These are phyloP conservation scores for Notoglanidium macrostoma DNA, from an alignment of 2,797 vertebrate genomes.

Conservation along the genomic window DNA sequence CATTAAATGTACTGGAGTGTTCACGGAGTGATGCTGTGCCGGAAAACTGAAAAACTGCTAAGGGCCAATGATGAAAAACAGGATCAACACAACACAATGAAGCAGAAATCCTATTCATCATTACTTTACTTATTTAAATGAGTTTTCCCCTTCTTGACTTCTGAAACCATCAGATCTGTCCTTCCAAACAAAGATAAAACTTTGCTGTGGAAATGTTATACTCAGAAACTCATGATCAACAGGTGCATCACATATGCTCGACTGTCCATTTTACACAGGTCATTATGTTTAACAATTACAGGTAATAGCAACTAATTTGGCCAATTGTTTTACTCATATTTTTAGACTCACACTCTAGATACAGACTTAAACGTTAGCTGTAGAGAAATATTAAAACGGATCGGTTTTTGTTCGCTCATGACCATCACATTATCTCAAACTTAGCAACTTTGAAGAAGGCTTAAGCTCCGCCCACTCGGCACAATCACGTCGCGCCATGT, in stretches of 20 bases:
- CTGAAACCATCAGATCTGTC: background rate
- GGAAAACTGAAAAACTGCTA: background rate
- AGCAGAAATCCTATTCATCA: background rate
- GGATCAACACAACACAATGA: background rate
- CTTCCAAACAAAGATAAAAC: background rate
- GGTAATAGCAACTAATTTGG: background rate
- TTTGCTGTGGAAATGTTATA: constrained; percentile 1
- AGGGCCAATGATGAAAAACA: background rate
- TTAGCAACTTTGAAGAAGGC: background rate
- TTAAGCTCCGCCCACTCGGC: background rate
- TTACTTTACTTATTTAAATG: background rate
- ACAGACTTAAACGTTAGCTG: background rate
- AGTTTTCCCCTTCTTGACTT: background rate
- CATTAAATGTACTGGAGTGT: background rate
- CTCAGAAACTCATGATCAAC: background rate
- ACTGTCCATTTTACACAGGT: background rate
- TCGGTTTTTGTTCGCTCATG: background rate
- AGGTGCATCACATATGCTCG: background rate
- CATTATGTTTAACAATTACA: background rate
- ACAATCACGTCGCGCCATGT: background rate
- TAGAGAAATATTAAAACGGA: background rate
- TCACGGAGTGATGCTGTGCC: background rate
- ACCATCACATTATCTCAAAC: too few relatives aligned
- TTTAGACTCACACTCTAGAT: background rate
- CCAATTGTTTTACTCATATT: background rate